Evolutionary conservation across 2,797 vertebrate species (phyloP).

Genomic region (Cynodonichthys magdalenae): DNA sequence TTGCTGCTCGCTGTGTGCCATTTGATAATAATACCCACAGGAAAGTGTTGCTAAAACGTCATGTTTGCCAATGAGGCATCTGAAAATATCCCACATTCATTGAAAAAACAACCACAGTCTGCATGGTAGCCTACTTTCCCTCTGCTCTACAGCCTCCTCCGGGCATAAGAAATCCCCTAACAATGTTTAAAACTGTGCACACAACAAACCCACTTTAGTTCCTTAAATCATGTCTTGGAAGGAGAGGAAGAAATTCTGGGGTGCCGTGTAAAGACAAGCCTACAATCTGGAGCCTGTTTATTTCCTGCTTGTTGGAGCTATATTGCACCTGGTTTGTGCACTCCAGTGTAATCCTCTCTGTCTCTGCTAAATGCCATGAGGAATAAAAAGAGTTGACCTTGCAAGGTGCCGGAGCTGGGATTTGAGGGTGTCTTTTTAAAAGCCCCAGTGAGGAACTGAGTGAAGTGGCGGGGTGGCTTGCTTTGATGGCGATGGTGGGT

Average conservation of each 20-base stretch:
- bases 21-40: slow-evolving; percentile 65
- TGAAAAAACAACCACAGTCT: slow-evolving; percentile 30
- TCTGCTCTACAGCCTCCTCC: slow-evolving; percentile 38
- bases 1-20: slow-evolving; percentile 30
- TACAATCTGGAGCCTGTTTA: slow-evolving; percentile 35
- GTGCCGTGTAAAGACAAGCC: slow-evolving; percentile 33
- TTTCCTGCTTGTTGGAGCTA: slow-evolving; percentile 31
- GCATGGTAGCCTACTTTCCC: slow-evolving; percentile 52
- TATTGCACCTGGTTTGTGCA: slow-evolving; percentile 48
- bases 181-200: slow-evolving; percentile 49
- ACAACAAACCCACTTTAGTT: slow-evolving; percentile 63
- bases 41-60: slow-evolving; percentile 47
- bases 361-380: slow-evolving; percentile 59
- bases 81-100: slow-evolving; percentile 58
- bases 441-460: slow-evolving; percentile 71
- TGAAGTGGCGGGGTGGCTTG: slow-evolving; percentile 55
- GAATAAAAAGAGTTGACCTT: slow-evolving; percentile 71
- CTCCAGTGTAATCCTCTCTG: slow-evolving; percentile 63
- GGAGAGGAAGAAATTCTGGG: slow-evolving; percentile 39
- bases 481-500: slow-evolving; percentile 73
- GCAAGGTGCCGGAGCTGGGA: slow-evolving; percentile 42
- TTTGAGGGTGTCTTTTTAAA: slow-evolving; percentile 65
- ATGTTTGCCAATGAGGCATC: slow-evolving; percentile 47
- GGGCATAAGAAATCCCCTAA: slow-evolving; percentile 58
- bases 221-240: slow-evolving; percentile 51